These are phyloP conservation scores for Holotrichia oblita DNA, from an alignment of 1,140 invertebrate genomes.

Conservation along the genomic window DNA sequence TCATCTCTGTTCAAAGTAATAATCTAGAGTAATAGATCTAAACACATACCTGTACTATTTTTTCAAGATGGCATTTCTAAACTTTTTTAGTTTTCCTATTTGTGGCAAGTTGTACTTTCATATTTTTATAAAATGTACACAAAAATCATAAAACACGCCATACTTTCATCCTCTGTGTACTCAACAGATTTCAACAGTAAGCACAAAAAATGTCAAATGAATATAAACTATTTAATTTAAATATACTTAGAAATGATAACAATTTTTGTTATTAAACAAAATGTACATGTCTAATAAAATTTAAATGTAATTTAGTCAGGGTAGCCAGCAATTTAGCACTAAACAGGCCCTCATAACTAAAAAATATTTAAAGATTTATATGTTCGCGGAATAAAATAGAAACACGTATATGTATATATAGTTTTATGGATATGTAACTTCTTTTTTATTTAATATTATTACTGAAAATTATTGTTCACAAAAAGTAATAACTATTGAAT, in stretches of 20 bases:
- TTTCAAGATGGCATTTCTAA: no score
- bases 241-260: slow-evolving; percentile 16
- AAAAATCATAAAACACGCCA: neutral
- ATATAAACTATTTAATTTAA: slow-evolving; percentile 22
- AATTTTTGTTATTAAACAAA: slow-evolving; percentile 28
- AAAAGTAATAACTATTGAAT: slow-evolving; percentile 23
- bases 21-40: no score
- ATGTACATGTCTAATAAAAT: slow-evolving; percentile 34
- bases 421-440: slow-evolving; percentile 32
- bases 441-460: slow-evolving; percentile 35
- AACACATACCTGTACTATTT: no score
- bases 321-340: slow-evolving; percentile 39
- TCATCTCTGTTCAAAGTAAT: no score
- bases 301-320: slow-evolving; percentile 41
- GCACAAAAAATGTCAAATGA: slow-evolving; percentile 26
- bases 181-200: neutral
- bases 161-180: slow-evolving; percentile 31
- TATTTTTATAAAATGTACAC: neutral
- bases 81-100: neutral
- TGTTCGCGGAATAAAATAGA: slow-evolving; percentile 38
- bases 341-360: slow-evolving; percentile 26
- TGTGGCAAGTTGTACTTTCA: neutral
- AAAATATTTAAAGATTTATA: slow-evolving; percentile 34
- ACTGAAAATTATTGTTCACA: slow-evolving; percentile 33
- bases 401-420: slow-evolving; percentile 40